phyloP scores from a whole-genome alignment of 2,113 vertebrate genomes.

The Megaptera novaeangliae region DNA sequence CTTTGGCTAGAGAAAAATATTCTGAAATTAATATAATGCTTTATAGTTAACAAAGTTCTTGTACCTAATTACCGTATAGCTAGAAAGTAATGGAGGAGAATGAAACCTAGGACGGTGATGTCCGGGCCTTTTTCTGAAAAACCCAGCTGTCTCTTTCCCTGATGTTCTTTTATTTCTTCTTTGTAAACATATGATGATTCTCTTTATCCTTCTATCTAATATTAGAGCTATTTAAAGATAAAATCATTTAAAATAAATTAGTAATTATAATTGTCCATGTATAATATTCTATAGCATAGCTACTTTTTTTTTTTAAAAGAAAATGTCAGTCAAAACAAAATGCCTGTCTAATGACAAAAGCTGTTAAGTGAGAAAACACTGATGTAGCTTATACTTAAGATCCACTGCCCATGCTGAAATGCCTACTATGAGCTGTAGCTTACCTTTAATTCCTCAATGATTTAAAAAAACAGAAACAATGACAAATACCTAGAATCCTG shows the following conservation, averaged over 20 bases:
- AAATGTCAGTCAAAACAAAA: conserved; percentile 1
- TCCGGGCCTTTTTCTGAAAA: background rate
- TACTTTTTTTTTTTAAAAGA: background rate
- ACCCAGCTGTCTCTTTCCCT: background rate
- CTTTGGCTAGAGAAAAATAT: background rate
- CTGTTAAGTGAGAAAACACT: background rate
- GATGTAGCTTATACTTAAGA: background rate
- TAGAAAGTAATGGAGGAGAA: background rate
- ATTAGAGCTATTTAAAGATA: background rate
- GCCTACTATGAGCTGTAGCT: background rate
- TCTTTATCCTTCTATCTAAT: background rate
- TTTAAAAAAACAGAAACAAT: background rate
- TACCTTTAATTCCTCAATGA: background rate
- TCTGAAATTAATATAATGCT: background rate
- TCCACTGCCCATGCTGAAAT: background rate
- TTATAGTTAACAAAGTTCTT: background rate
- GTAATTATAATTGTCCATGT: background rate
- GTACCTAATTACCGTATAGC: background rate
- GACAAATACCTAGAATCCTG: background rate
- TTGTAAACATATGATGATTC: background rate
- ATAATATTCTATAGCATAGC: background rate
- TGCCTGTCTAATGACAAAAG: background rate
- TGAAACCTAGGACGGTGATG: rapidly evolving
- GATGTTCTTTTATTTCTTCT: background rate
- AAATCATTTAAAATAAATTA: background rate